phyloP scores from a whole-genome alignment of 92 coral and sea anemone genomes.

The Zoanthus gigantus region DNA sequence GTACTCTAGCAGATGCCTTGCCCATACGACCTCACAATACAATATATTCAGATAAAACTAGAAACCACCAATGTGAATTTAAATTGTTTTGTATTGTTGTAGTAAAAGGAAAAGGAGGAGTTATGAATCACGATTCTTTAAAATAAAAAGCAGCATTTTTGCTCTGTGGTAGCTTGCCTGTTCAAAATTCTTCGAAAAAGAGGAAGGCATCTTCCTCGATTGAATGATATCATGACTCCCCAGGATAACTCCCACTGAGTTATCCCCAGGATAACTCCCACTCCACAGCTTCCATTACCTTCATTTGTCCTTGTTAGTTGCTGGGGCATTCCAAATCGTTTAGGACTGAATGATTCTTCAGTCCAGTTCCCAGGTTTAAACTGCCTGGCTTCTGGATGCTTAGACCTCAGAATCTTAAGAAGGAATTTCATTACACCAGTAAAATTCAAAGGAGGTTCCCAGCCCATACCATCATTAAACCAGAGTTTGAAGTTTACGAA shows the following conservation, averaged over 20 bases:
- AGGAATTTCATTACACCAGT: background rate
- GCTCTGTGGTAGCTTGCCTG: conserved; percentile 13
- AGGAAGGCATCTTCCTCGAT: background rate
- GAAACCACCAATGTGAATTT: background rate
- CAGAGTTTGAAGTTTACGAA: conserved; percentile 23
- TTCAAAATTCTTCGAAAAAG: conserved; percentile 7
- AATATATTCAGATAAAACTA: background rate
- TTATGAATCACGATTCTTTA: background rate
- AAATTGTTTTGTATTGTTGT: background rate
- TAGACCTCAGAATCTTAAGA: conserved; percentile 6
- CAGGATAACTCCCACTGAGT: conserved; percentile 11
- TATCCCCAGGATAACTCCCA: conserved; percentile 4
- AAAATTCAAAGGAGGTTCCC: background rate
- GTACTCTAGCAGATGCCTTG: background rate
- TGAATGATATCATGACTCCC: conserved; percentile 7
- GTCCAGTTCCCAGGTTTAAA: conserved; percentile 7
- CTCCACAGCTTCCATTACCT: conserved; percentile 18
- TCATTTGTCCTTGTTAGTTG: conserved; percentile 7
- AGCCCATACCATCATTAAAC: conserved; percentile 24
- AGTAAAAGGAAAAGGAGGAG: background rate
- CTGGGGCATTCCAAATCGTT: conserved; percentile 28
- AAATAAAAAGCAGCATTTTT: background rate
- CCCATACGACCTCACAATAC: background rate
- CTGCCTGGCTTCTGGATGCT: background rate
- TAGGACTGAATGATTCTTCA: background rate